Percentiles rank a stretch among this genome's conserved stretches.
Conservation (phyloP, 2,113 vertebrate genomes). For the Burhinus oedicnemus region DNA sequence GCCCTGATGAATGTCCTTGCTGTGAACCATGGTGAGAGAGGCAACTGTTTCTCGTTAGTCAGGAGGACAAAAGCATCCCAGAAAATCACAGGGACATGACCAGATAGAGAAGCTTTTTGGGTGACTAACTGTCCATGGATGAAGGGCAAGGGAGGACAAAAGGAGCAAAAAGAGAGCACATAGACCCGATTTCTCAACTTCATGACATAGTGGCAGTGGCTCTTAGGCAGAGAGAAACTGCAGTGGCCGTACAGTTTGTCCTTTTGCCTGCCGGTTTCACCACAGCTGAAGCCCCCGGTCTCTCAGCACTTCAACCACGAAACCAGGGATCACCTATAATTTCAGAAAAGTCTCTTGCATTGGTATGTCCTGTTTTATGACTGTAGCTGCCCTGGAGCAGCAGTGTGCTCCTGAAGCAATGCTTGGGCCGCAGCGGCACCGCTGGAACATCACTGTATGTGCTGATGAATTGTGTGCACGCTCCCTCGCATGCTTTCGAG, state of each 20-base stretch:
- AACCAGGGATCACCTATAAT: neutral
- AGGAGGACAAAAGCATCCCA: neutral
- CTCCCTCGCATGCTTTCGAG: neutral
- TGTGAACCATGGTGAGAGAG: neutral
- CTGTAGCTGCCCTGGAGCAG: neutral
- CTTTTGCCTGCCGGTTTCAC: neutral
- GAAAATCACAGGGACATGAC: neutral
- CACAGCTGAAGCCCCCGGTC: accelerated
- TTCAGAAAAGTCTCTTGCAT: neutral
- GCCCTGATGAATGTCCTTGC: neutral
- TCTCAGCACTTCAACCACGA: neutral
- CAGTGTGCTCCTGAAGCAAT: accelerated
- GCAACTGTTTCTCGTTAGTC: neutral
- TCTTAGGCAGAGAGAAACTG: neutral
- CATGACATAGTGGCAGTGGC: accelerated
- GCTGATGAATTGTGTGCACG: accelerated
- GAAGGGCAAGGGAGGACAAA: neutral
- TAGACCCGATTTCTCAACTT: neutral
- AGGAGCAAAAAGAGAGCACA: neutral
- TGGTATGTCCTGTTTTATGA: neutral
- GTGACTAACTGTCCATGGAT: neutral
- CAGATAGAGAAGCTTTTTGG: neutral
- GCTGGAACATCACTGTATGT: accelerated
- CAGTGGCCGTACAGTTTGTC: accelerated
- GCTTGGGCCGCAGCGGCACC: neutral